phyloP scores from a whole-genome alignment of 2,113 vertebrate species.

The Clinocottus analis region DNA sequence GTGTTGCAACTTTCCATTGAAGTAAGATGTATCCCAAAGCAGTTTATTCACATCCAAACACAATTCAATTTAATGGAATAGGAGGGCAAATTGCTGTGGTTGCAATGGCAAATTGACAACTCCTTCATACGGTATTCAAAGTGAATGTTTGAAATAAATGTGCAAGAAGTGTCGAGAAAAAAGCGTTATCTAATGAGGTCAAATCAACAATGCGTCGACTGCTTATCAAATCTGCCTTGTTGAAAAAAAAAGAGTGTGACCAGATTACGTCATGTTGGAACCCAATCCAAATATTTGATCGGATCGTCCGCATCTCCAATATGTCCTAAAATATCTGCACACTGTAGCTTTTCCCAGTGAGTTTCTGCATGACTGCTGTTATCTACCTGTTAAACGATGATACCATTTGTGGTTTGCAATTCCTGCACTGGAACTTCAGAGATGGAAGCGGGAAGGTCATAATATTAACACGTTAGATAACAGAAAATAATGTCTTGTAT shows the following conservation, averaged over 20 bases:
- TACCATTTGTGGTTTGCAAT: background rate
- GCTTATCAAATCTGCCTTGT: background rate
- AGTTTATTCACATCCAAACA: background rate
- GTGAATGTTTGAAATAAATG: background rate
- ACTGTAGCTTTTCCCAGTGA: background rate
- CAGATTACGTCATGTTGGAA: too few relatives aligned
- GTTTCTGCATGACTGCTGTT: background rate
- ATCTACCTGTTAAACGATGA: background rate
- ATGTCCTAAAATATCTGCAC: background rate
- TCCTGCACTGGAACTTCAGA: constrained; percentile 1
- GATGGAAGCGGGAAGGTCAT: constrained; percentile 16
- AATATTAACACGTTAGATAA: constrained; percentile 15
- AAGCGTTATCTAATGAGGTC: background rate
- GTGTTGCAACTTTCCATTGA: too few relatives aligned
- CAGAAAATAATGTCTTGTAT: constrained; percentile 15
- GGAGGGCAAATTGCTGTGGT: background rate
- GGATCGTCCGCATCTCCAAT: background rate
- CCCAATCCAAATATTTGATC: background rate
- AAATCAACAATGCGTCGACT: background rate
- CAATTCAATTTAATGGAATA: too few relatives aligned
- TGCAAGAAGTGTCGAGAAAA: background rate
- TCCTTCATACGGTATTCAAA: background rate
- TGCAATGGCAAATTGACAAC: background rate
- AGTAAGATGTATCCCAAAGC: background rate
- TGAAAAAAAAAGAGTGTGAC: too few relatives aligned